phyloP scores from a whole-genome alignment of 2,797 vertebrate genomes.

The Diceros bicornis region DNA sequence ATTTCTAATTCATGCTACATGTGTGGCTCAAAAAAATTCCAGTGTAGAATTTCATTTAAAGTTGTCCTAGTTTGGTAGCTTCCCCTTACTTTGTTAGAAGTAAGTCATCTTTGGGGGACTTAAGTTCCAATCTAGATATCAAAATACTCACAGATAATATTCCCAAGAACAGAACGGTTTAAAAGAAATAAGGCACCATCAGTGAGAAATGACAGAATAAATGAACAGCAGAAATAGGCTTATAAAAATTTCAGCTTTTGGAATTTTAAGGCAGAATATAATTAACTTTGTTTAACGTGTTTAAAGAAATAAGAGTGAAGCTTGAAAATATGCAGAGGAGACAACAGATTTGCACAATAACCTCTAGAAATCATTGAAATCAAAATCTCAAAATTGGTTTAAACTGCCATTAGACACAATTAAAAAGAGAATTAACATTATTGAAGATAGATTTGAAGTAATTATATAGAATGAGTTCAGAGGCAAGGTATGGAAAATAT shows the following conservation, averaged over 20 bases:
- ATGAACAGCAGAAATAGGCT: background rate
- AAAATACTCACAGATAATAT: background rate
- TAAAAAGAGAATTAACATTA: background rate
- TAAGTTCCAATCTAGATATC: background rate
- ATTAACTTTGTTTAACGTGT: background rate
- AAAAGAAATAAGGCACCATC: background rate
- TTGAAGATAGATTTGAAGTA: background rate
- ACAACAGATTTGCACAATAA: background rate
- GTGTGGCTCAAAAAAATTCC: background rate
- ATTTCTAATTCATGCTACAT: background rate
- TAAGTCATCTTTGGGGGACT: background rate
- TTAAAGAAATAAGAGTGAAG: background rate
- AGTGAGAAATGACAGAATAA: background rate
- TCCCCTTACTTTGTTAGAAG: background rate
- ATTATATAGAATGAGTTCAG: background rate
- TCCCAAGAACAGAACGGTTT: background rate
- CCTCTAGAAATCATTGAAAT: background rate
- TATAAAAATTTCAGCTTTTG: background rate
- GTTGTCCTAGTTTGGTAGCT: background rate
- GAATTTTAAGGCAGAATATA: background rate
- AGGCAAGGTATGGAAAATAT: background rate
- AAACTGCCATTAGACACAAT: background rate
- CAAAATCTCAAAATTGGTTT: slow-evolving; percentile 5
- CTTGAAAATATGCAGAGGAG: background rate
- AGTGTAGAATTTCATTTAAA: background rate